These are phyloP conservation scores for Styela plicata DNA, from an alignment of 23 tunicate genomes.

Conservation along the genomic window DNA sequence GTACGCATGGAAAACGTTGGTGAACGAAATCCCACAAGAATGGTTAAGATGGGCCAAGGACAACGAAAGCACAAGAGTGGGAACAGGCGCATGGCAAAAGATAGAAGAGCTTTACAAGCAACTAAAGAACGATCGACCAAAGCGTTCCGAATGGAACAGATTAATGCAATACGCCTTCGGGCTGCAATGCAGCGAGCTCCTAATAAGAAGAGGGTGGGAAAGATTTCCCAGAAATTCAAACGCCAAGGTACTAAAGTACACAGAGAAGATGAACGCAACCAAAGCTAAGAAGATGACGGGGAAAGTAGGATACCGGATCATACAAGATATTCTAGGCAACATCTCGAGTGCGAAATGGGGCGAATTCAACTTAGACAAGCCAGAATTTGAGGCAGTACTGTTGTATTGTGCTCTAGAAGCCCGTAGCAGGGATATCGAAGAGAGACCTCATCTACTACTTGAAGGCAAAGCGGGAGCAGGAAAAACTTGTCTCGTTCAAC, in stretches of 20 bases:
- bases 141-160: not conserved
- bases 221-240: not conserved
- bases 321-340: not conserved
- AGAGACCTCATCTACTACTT: not conserved
- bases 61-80: not conserved
- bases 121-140: not conserved
- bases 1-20: not conserved
- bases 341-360: not conserved
- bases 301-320: too few relatives aligned
- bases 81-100: not conserved
- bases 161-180: not conserved
- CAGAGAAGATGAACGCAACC: too few relatives aligned
- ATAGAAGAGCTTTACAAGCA: not conserved
- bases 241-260: not conserved
- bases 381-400: too few relatives aligned
- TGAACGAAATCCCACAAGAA: not conserved
- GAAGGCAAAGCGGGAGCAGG: constrained; percentile 3
- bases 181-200: too few relatives aligned
- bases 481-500: not conserved
- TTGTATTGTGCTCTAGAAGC: not conserved
- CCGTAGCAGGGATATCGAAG: not conserved
- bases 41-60: not conserved
- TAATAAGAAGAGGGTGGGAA: not conserved
- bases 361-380: not conserved
- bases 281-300: too few relatives aligned